Base-by-base conservation (phyloP, 1,140 invertebrate genomes). In the Centruroides sculpturatus region DNA sequence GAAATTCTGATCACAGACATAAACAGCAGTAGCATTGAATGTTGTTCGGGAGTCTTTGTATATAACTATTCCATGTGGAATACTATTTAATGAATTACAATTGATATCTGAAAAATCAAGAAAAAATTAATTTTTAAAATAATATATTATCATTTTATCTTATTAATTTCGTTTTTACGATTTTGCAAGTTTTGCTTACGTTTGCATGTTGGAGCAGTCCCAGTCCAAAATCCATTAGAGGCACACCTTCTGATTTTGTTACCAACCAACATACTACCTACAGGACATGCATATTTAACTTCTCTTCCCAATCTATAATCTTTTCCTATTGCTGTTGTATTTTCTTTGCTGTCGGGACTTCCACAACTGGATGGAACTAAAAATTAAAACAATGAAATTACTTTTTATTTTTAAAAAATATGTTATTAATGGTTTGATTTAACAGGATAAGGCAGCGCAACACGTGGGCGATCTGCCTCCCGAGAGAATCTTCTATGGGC, bases 301-400 rank as follows among this genome's bases (percentile, higher is more conserved):
- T 71, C 73, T 1, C 82, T 78, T 4, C 84, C 87, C 51, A 91
- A 76, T 4, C 76, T 78, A 68, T 82, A 84, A 68, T 85, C 84
- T 56, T 75, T 79, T 23, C 85, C 84, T 47, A 79, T 69, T n/a
- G 91, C 82, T 1, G 87, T 90, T 3, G 88, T 90, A 70, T 92
- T 92, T 63, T 86, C 78, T 35, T 81, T 75, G 67, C 87, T 85
- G 68, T 93, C 89, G 0, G 89, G 89, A 72, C 85, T 90, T 11
- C 89, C 89, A 70, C 89, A 94, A 1, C 81, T 80, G 3, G 85
- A 80, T 6, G 89, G 88, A 63, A 80, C 88, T 92, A 71, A n/a
- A 75, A 6, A 41, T 41, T 41, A 41, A 41, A 41, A 23, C 23
- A 23, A 23, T 23, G 2, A 23, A 23, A 23, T 2, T 23, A 23